A percentile compares a stretch with the other conserved stretches of the same genome.
These are phyloP conservation scores for Drosophila biarmipes DNA, from an alignment of 1,140 invertebrate genomes.

Conservation along the genomic window DNA sequence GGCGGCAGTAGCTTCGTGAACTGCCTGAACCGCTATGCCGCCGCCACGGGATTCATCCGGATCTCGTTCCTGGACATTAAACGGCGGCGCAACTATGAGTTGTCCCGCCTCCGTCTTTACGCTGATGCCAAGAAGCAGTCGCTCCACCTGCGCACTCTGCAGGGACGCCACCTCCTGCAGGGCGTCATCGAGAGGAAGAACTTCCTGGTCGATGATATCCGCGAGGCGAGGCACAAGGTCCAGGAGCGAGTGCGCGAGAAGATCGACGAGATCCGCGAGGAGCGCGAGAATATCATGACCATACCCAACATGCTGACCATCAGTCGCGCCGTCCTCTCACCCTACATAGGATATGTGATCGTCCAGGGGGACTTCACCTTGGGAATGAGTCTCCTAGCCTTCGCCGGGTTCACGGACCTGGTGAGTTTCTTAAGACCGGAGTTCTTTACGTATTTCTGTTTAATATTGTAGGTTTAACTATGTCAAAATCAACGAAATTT, in stretches of 20 bases:
- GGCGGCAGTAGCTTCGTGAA: constrained; percentile 68
- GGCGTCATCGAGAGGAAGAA: constrained; percentile 87
- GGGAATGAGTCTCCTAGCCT: constrained; percentile 90
- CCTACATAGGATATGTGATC: constrained; percentile 93
- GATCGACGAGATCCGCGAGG: constrained; percentile 88
- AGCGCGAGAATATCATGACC: constrained; percentile 96
- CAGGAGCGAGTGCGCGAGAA: constrained; percentile 87
- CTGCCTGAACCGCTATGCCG: constrained; percentile 75
- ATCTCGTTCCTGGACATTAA: constrained; percentile 79
- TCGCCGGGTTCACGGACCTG: constrained; percentile 94
- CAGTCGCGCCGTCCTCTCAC: constrained; percentile 92
- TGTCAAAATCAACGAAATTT: too few relatives aligned
- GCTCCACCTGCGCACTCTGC: constrained; percentile 73
- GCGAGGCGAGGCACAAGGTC: constrained; percentile 88
- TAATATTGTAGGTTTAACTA: too few relatives aligned
- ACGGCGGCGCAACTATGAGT: constrained; percentile 73
- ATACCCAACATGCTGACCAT: constrained; percentile 96
- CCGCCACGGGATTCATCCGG: constrained; percentile 81
- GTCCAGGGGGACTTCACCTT: constrained; percentile 90
- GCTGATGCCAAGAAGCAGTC: constrained; percentile 78
- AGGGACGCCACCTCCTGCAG: constrained; percentile 85
- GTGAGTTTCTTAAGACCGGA: constrained; percentile 85
- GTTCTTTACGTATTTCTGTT: background rate
- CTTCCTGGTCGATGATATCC: constrained; percentile 88
- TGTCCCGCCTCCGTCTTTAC: constrained; percentile 70